These are phyloP conservation scores for Folsomia candida DNA, from an alignment of 2,888 invertebrate species.

Conservation along the genomic window DNA sequence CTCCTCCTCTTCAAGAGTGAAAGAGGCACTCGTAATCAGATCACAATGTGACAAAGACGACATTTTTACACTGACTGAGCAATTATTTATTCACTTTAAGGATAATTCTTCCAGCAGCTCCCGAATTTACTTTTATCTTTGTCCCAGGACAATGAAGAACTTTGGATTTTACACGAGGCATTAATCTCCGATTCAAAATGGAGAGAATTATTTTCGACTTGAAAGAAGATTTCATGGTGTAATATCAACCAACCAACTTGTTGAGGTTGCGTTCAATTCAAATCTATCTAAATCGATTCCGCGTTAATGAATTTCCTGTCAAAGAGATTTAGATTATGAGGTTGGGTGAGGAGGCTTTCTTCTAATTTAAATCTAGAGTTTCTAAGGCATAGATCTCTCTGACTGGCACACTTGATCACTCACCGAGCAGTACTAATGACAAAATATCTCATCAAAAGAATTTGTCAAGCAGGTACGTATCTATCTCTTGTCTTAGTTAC, in stretches of 20 bases:
- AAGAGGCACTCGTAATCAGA: conserved; percentile 1
- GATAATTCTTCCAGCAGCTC: neutral
- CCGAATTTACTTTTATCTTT: conserved; percentile 1
- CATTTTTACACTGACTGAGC: conserved; percentile 15
- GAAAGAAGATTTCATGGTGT: neutral
- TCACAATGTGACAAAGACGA: conserved; percentile 3
- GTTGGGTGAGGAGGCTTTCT: neutral
- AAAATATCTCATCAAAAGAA: too few species aligned
- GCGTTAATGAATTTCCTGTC: neutral
- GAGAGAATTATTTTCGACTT: neutral
- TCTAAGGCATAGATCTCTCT: too few species aligned
- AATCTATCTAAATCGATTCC: neutral
- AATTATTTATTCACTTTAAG: conserved; percentile 9
- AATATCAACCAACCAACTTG: neutral
- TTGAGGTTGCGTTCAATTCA: neutral
- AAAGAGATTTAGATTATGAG: neutral
- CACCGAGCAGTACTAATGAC: too few species aligned
- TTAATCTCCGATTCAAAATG: conserved; percentile 2
- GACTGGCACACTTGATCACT: too few species aligned
- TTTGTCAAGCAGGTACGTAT: too few species aligned
- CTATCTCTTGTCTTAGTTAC: too few species aligned
- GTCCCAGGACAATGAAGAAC: neutral
- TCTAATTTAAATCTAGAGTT: too few species aligned
- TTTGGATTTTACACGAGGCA: conserved; percentile 1
- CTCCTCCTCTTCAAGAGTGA: neutral